Base-by-base conservation (phyloP, 2,797 vertebrate species). In the Darevskia nairensis region DNA sequence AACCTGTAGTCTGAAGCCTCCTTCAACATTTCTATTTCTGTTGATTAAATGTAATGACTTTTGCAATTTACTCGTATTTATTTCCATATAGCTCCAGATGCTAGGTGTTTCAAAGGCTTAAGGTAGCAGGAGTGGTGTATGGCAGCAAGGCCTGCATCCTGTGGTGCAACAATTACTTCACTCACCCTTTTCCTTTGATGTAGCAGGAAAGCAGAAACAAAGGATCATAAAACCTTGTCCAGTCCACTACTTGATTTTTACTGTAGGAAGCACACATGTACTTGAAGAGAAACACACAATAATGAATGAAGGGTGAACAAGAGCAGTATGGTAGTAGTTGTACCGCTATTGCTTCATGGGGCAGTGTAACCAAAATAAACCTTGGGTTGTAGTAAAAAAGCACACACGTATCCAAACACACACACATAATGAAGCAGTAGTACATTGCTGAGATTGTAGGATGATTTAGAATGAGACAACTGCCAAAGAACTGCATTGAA, bases 391-490 rank as follows among this genome's bases (percentile, higher is more conserved):
- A 46, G 10, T 71, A 69, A 71, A n/a, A 50, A 83, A 46, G 27
- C 25, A 82, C 68, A 29, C 32, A 72, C 68, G 4, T 29, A 55
- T 55, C 50, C 61, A 64, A 6, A 64, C 61, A 23, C 61, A 21
- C 17, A 64, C 17, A 64, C 17, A 61, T n/a, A 69, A 80, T 46
- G n/a, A 75, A 82, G 46, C 61, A 89, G 78, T 80, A 89, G 5
- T 80, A 68, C 7, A 80, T 10, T 83, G 29, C 35, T 77, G n/a
- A 80, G 13, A 39, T 19, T 74, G 69, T 61, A 64, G 35, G 11
- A 64, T 39, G 71, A 81, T 89, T 89, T 76, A 82, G 79, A 89
- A 89, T 82, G 72, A 89, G 32, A 89, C 84, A 89, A 89, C 61
- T 82, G 39, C 15, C n/a, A 89, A 69, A 81, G 71, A 81, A 3